phyloP scores from a whole-genome alignment of 37 sponge, comb jelly and placozoan genomes.

The Halisarca cf. caerulea region DNA sequence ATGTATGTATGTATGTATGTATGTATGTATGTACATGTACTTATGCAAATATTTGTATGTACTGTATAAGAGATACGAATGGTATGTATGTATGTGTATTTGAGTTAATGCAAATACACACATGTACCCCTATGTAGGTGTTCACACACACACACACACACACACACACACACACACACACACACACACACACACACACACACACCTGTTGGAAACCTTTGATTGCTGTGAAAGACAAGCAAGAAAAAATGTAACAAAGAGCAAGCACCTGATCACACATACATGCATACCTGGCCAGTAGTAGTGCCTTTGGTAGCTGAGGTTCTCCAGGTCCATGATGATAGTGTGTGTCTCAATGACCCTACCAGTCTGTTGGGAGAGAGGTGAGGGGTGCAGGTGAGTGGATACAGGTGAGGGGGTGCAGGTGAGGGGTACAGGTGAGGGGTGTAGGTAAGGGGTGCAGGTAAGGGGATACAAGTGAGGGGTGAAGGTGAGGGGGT shows the following conservation, averaged over 20 bases:
- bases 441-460: background rate
- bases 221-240: background rate
- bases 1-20: background rate
- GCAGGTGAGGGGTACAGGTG: background rate
- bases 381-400: too few relatives aligned
- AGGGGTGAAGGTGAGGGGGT: background rate
- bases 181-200: background rate
- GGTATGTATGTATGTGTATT: background rate
- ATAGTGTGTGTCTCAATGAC: conserved; percentile 39
- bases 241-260: background rate
- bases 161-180: conserved; percentile 23
- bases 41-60: background rate
- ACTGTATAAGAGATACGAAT: too few relatives aligned
- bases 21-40: background rate
- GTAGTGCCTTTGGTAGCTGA: conserved; percentile 66
- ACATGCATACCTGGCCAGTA: conserved; percentile 68
- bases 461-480: background rate
- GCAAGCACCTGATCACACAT: background rate
- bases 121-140: background rate
- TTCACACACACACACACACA: background rate
- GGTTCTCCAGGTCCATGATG: conserved; percentile 63
- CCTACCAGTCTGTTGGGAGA: conserved; percentile 38
- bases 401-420: background rate
- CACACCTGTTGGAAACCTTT: background rate
- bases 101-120: background rate